Base-by-base conservation (phyloP, 2,113 vertebrate genomes). In the Grammomys dolichurus region DNA sequence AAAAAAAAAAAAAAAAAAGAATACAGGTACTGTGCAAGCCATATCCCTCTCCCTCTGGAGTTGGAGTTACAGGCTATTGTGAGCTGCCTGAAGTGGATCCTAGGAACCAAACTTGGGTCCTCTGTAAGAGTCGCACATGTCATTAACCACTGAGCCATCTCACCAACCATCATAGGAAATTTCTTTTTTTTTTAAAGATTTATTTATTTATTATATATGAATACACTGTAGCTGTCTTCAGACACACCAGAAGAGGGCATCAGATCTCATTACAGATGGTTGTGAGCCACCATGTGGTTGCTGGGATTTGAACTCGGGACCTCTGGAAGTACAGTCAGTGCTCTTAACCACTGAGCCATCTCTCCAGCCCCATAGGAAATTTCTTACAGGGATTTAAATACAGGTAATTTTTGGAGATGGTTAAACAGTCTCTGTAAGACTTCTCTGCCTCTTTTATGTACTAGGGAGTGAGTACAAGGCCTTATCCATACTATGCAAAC, bases 311-410 rank as follows among this genome's bases (percentile, higher is more conserved):
- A 40, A 40, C 40, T 40, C 40, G 2, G 40, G 40, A 40, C 40
- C 40, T 40, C 40, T 40, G 40, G 40, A 40, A 40, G 40, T 40
- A 2, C 40, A 40, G 40, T 40, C 40, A 40, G 40, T 40, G 40
- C 40, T 40, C 40, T 9, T 63, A 63, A 43, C 56, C 17, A 40
- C 56, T 84, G 81, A 63, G n/a, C 56, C n/a, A 84, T 28, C 36
- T 63, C 12, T 28, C 36, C 33, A 84, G 11, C 9, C 11, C 31
- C 65, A n/a, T 6, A 56, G 69, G 56, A 20, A 11, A 84, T 77
- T 91, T 90, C 67, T 81, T 87, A 77, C 19, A 88, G 60, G 14
- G 24, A 84, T 93, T 77, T 54, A 63, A 58, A 46, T 77, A 70
- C 5, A 54, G n/a, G 10, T 87, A 84, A 76, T 40, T 87, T 46